Conservation (phyloP, 2,888 invertebrate species). For the Diarsia brunnea region DNA sequence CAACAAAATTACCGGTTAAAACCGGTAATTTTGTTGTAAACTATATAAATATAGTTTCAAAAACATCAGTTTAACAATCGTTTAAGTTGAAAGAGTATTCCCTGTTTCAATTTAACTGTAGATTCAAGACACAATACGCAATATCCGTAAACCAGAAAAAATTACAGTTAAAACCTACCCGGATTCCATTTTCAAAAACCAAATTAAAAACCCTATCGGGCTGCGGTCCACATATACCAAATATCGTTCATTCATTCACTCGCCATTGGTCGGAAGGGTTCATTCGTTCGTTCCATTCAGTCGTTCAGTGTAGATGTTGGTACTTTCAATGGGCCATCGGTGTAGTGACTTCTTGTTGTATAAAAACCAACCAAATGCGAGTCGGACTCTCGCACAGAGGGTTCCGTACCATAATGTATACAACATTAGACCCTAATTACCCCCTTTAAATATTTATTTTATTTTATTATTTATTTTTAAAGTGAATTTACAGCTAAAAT, state of each 20-base stretch:
- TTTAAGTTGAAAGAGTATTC: neutral
- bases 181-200: slow-evolving; percentile 49
- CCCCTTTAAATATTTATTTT: too few relatives aligned
- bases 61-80: neutral
- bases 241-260: slow-evolving; percentile 57
- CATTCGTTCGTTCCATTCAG: slow-evolving; percentile 59
- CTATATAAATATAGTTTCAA: too few relatives aligned
- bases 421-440: too few relatives aligned
- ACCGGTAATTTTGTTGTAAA: too few relatives aligned
- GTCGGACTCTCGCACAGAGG: too few relatives aligned
- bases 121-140: neutral
- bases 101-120: neutral
- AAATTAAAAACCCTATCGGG: slow-evolving; percentile 38
- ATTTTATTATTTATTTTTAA: too few relatives aligned
- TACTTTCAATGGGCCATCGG: slow-evolving; percentile 63
- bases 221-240: slow-evolving; percentile 73
- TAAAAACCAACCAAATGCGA: slow-evolving; percentile 38
- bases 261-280: slow-evolving; percentile 42
- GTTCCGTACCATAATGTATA: too few relatives aligned
- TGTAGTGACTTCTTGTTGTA: slow-evolving; percentile 52
- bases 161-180: slow-evolving; percentile 4
- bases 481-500: too few relatives aligned
- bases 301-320: slow-evolving; percentile 60
- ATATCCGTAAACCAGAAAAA: slow-evolving; percentile 30
- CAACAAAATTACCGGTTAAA: too few relatives aligned